These are phyloP conservation scores for Sceloporus tristichus DNA, from an alignment of 2,113 vertebrate species.

Conservation along the genomic window DNA sequence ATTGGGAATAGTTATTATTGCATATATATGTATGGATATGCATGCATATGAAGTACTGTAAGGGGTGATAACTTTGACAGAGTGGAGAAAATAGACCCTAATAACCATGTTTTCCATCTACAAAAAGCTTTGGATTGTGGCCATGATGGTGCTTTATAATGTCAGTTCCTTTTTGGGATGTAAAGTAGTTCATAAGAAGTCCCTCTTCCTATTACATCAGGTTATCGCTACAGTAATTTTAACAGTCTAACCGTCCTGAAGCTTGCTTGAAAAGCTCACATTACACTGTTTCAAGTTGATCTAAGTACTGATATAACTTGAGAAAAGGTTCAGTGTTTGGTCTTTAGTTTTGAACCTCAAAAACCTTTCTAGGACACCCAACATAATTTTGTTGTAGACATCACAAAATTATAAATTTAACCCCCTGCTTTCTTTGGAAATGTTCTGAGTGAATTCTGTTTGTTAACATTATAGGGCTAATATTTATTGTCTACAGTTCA, in stretches of 20 bases:
- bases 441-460: neutral
- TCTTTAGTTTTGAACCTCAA: slow-evolving; percentile 12
- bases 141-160: slow-evolving; percentile 6
- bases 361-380: neutral
- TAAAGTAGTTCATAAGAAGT: neutral
- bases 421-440: slow-evolving; percentile 25
- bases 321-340: neutral
- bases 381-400: neutral
- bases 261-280: neutral
- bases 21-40: rapidly evolving
- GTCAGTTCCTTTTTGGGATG: neutral
- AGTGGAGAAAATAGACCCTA: neutral
- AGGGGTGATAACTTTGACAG: rapidly evolving
- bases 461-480: neutral
- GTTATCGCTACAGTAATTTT: neutral
- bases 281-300: neutral
- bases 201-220: slow-evolving; percentile 42
- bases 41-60: neutral
- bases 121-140: slow-evolving; percentile 25
- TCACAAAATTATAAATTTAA: rapidly evolving
- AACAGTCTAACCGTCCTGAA: slow-evolving; percentile 9
- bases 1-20: neutral
- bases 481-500: slow-evolving; percentile 18
- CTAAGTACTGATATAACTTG: neutral
- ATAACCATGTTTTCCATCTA: neutral